Percentiles rank a stretch among this genome's conserved stretches.
phyloP scores from a whole-genome alignment of 2,797 vertebrate genomes.

The Pangasius larnaudii region DNA sequence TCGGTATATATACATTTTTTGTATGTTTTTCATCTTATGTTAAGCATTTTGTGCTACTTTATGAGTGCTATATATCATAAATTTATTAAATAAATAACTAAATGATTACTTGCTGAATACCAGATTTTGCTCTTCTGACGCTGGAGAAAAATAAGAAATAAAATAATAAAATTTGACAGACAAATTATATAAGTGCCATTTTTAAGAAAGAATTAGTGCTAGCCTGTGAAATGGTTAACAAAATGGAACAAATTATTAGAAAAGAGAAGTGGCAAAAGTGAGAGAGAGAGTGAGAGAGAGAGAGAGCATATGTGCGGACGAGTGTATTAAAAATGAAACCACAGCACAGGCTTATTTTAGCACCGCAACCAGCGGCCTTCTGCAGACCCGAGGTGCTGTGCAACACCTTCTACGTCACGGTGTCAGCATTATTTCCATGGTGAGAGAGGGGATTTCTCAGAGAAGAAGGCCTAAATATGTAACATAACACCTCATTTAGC shows the following conservation, averaged over 20 bases:
- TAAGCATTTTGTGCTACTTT: neutral
- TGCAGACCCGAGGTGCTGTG: constrained; percentile 32
- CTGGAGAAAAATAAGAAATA: neutral
- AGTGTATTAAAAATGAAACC: constrained; percentile 16
- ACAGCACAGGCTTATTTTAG: constrained; percentile 33
- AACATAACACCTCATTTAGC: neutral
- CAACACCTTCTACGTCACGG: constrained; percentile 46
- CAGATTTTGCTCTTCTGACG: neutral
- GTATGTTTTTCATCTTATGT: neutral
- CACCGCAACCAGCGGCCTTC: constrained; percentile 16
- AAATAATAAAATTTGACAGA: no score
- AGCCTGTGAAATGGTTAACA: neutral
- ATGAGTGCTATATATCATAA: neutral
- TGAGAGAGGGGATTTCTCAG: constrained; percentile 44
- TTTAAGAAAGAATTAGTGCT: neutral
- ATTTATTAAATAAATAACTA: neutral
- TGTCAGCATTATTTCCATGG: constrained; percentile 53
- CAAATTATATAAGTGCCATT: neutral
- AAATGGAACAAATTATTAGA: constrained; percentile 3
- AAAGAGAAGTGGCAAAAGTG: constrained; percentile 26
- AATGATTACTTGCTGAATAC: neutral
- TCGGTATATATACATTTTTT: neutral
- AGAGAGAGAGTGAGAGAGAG: no score
- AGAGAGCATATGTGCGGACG: neutral
- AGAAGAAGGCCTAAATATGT: constrained; percentile 35